Conservation (phyloP, 2,888 invertebrate genomes). For the Patella caerulea region DNA sequence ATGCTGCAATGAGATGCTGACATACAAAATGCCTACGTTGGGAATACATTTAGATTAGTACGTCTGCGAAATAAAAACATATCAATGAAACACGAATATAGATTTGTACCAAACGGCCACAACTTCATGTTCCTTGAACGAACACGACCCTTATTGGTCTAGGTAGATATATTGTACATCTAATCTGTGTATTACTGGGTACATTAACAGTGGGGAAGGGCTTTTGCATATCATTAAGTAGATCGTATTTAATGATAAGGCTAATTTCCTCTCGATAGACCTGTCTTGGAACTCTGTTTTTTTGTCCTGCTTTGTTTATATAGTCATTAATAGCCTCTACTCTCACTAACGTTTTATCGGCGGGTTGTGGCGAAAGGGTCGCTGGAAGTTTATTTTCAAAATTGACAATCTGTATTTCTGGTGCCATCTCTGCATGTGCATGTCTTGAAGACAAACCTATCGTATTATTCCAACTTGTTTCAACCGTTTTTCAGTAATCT, state of each 20-base stretch:
- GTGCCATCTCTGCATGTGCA: constrained; percentile 3
- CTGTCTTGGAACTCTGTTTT: too few relatives aligned
- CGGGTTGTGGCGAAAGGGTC: neutral
- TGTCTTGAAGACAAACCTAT: neutral
- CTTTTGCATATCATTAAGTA: neutral
- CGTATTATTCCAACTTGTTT: too few relatives aligned
- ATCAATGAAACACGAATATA: too few relatives aligned
- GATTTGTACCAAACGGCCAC: too few relatives aligned
- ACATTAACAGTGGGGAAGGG: neutral
- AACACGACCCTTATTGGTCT: too few relatives aligned
- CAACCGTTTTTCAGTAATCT: too few relatives aligned
- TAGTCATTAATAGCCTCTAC: neutral
- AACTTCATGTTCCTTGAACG: too few relatives aligned
- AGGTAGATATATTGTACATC: too few relatives aligned
- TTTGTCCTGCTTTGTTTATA: neutral
- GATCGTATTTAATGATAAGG: neutral
- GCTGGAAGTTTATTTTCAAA: neutral
- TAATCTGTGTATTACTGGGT: neutral
- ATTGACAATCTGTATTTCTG: constrained; percentile 7
- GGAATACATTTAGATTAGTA: too few relatives aligned
- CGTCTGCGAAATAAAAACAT: too few relatives aligned
- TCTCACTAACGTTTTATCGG: neutral
- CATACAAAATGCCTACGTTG: too few relatives aligned
- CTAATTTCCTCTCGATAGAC: neutral
- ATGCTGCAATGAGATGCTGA: too few relatives aligned